Conservation (phyloP, 1,140 invertebrate species). For the Trichogramma pretiosum region DNA sequence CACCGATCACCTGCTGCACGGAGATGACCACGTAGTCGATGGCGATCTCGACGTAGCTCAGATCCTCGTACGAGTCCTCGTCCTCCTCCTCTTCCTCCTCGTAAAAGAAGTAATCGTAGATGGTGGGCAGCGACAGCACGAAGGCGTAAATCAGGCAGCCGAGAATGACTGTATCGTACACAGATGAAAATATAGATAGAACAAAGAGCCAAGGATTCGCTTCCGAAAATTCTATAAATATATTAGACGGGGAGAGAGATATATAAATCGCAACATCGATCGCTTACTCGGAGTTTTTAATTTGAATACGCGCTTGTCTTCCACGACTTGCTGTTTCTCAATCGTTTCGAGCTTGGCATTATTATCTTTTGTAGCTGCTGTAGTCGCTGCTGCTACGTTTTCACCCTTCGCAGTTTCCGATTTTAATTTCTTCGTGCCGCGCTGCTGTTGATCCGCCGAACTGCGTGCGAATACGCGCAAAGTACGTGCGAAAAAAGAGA, state of each 20-base stretch:
- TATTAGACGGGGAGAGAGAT: no score
- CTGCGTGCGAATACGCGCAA: no score
- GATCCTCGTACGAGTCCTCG: slow-evolving; percentile 27
- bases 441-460: no score
- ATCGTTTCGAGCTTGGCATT: background rate
- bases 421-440: no score
- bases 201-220: background rate
- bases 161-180: slow-evolving; percentile 33
- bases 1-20: slow-evolving; percentile 31
- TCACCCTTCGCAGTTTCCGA: no score
- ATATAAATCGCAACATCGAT: no score
- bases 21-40: slow-evolving; percentile 30
- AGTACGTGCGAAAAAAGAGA: no score
- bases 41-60: slow-evolving; percentile 27
- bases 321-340: no score
- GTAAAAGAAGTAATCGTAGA: slow-evolving; percentile 31
- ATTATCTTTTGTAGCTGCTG: background rate
- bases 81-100: slow-evolving; percentile 25
- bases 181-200: background rate
- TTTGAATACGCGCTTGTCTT: background rate
- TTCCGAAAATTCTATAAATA: no score
- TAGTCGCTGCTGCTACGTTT: no score
- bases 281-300: slow-evolving; percentile 13
- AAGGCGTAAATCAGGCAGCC: slow-evolving; percentile 28
- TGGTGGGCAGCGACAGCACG: slow-evolving; percentile 29